phyloP scores from a whole-genome alignment of 2,797 vertebrate species.

The Phalanger gymnotis region DNA sequence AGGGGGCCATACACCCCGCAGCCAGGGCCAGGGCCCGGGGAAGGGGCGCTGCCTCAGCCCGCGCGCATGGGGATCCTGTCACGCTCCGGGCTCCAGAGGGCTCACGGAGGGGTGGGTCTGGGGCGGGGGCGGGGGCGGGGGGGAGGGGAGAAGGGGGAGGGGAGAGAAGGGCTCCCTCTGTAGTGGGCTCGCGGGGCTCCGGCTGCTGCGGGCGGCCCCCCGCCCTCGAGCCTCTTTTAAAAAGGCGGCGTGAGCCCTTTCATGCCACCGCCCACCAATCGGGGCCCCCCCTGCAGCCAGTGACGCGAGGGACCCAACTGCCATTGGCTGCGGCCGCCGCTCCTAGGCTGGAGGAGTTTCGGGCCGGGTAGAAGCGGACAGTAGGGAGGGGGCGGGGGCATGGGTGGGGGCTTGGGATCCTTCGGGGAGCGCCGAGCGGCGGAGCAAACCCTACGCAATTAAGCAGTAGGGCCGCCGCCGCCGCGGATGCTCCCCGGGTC shows the following conservation, averaged over 20 bases:
- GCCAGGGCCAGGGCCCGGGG: neutral
- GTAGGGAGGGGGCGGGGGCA: neutral
- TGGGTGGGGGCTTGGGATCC: conserved; percentile 37
- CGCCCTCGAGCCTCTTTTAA: conserved; percentile 65
- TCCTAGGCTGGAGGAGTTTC: neutral
- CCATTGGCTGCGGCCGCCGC: conserved; percentile 49
- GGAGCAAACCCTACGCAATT: conserved; percentile 89
- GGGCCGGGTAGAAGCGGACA: no score
- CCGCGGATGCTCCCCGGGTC: conserved; percentile 82
- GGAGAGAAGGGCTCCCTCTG: neutral
- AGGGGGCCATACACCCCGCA: conserved; percentile 86
- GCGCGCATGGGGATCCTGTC: neutral
- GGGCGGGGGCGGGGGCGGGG: neutral
- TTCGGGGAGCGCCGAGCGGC: conserved; percentile 78
- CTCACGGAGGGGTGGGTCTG: neutral
- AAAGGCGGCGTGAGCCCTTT: conserved; percentile 84
- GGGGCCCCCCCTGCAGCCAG: conserved; percentile 42
- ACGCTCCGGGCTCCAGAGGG: neutral
- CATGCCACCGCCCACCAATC: conserved; percentile 86
- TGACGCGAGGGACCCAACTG: neutral
- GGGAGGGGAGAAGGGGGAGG: neutral
- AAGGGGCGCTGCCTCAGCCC: neutral
- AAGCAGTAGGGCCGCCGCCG: conserved; percentile 85
- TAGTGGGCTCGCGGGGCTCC: neutral
- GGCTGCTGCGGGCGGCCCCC: neutral